Conservation (phyloP, 1,140 invertebrate genomes). For the Drosophila parvula region DNA sequence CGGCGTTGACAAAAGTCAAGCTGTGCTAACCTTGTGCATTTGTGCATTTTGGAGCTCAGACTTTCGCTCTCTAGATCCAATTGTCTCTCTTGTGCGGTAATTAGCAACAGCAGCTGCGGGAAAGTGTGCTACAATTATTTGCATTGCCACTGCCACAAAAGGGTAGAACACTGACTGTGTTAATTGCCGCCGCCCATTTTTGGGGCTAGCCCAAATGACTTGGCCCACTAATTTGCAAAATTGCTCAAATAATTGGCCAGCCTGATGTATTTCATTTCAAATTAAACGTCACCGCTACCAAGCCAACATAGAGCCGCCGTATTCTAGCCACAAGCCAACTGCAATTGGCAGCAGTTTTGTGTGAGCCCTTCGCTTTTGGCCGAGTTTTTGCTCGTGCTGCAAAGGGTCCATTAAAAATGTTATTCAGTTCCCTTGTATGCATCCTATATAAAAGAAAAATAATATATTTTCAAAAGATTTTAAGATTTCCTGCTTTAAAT, state of each 20-base stretch:
- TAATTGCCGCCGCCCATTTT: constrained; percentile 64
- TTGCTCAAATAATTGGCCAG: constrained; percentile 76
- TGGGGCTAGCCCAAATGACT: constrained; percentile 44
- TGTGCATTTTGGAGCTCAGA: constrained; percentile 22
- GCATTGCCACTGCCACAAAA: constrained; percentile 8
- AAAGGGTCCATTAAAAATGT: constrained; percentile 12
- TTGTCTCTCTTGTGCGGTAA: constrained; percentile 46
- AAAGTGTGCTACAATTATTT: constrained; percentile 63
- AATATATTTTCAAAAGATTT: too few relatives aligned
- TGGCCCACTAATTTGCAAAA: constrained; percentile 73
- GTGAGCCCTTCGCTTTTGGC: constrained; percentile 22
- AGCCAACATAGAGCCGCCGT: constrained; percentile 29
- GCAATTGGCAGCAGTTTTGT: constrained; percentile 69
- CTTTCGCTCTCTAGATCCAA: constrained; percentile 28
- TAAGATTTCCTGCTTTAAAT: too few relatives aligned
- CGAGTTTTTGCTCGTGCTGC: constrained; percentile 6
- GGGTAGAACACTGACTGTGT: constrained; percentile 21
- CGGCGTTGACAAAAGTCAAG: constrained; percentile 51
- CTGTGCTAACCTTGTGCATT: constrained; percentile 48
- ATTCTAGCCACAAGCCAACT: constrained; percentile 46
- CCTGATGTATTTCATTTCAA: constrained; percentile 73
- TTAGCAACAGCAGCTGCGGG: constrained; percentile 53
- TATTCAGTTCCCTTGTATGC: background rate
- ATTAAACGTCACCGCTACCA: constrained; percentile 61
- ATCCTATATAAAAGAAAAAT: too few relatives aligned